These are phyloP conservation scores for Callosobruchus maculatus DNA, from an alignment of 2,888 invertebrate species.

Conservation along the genomic window DNA sequence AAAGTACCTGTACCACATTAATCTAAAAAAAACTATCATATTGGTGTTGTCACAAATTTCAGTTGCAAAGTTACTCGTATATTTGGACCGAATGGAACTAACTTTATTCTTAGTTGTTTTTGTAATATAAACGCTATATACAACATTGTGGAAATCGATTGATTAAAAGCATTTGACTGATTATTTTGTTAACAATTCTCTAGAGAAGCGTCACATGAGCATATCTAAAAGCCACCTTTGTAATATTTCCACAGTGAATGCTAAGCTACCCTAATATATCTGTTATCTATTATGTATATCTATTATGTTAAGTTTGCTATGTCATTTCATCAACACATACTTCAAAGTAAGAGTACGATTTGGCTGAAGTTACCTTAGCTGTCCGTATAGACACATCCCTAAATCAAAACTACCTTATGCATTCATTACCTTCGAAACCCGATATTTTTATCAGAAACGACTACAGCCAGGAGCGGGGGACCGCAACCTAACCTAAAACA, in stretches of 20 bases:
- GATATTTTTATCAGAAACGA: constrained; percentile 27
- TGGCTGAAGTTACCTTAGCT: neutral
- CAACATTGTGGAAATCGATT: too few species aligned
- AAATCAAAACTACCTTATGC: neutral
- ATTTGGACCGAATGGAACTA: too few species aligned
- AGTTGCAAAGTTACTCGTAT: too few species aligned
- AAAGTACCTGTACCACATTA: too few species aligned
- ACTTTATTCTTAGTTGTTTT: too few species aligned
- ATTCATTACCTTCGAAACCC: constrained; percentile 14
- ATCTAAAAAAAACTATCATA: too few species aligned
- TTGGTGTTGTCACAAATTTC: too few species aligned
- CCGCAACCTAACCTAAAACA: constrained; percentile 19
- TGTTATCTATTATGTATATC: too few species aligned
- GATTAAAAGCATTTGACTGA: too few species aligned
- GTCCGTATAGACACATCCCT: neutral
- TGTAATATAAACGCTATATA: too few species aligned
- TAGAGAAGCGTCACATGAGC: neutral
- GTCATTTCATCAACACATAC: constrained; percentile 1
- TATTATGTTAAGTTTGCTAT: neutral
- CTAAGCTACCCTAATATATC: neutral
- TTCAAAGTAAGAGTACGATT: neutral
- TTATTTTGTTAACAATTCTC: too few species aligned
- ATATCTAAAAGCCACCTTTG: neutral
- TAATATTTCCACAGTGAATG: neutral
- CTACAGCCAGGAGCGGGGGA: constrained; percentile 16